A percentile compares a stretch with the other conserved stretches of the same genome.
Evolutionary conservation across 2,797 vertebrate species (phyloP).

Genomic region (Spheniscus humboldti): DNA sequence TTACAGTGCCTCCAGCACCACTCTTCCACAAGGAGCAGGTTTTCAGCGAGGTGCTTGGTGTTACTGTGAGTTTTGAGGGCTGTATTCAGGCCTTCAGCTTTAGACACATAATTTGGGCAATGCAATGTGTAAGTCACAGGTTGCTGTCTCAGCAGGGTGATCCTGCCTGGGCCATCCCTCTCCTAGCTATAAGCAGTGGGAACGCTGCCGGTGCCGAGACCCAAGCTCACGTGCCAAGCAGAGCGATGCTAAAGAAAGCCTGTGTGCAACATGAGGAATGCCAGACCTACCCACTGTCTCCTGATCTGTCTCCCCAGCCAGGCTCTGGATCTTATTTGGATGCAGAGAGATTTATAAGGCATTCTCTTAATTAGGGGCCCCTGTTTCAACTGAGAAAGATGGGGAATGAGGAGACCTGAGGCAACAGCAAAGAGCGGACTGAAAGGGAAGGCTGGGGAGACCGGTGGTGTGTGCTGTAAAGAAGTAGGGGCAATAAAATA

Average conservation of each 20-base stretch:
- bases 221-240: not conserved
- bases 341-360: constrained; percentile 46
- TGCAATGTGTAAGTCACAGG: not conserved
- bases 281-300: constrained; percentile 48
- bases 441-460: not conserved
- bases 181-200: not conserved
- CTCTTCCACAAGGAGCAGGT: not conserved
- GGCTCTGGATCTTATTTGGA: constrained; percentile 55
- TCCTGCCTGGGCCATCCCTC: not conserved
- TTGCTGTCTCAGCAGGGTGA: not conserved
- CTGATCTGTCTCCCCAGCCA: not conserved
- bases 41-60: not conserved
- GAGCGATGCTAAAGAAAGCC: not conserved
- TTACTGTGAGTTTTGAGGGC: not conserved
- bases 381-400: not conserved
- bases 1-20: not conserved
- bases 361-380: constrained; percentile 53
- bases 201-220: not conserved
- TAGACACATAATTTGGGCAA: accelerated
- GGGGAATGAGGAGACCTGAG: constrained; percentile 29
- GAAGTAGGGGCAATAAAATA: constrained; percentile 45
- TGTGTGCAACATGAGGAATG: constrained; percentile 33
- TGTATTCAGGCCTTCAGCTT: not conserved
- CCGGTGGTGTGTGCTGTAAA: not conserved
- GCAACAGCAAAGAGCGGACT: not conserved